Percentiles rank a stretch among this genome's conserved stretches.
Evolutionary conservation across 2,888 invertebrate species (phyloP).

Genomic region (Cataglyphis livida): DNA sequence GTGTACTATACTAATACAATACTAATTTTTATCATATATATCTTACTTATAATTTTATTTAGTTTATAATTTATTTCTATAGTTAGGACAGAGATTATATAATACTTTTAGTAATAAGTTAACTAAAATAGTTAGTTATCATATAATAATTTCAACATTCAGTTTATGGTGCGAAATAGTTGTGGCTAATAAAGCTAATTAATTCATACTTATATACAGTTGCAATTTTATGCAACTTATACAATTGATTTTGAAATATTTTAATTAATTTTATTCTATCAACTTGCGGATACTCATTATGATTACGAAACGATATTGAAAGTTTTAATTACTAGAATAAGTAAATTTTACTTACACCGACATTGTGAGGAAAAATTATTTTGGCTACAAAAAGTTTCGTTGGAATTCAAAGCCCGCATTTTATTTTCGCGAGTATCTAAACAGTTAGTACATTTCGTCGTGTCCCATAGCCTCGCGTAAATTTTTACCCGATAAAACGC

Average conservation of each 20-base stretch:
- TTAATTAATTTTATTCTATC: constrained; percentile 15
- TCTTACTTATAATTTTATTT: too few species aligned
- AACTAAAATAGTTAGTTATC: neutral
- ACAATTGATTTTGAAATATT: neutral
- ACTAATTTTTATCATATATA: too few species aligned
- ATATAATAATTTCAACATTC: neutral
- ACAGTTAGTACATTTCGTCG: neutral
- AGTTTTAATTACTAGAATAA: neutral
- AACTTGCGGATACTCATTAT: neutral
- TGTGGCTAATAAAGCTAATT: neutral
- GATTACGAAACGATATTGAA: neutral
- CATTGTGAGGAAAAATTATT: neutral
- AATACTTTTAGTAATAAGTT: neutral
- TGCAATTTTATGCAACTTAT: neutral
- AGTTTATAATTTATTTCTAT: neutral
- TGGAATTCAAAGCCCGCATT: neutral
- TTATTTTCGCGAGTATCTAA: neutral
- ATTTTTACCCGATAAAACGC: constrained; percentile 27
- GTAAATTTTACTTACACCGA: too few species aligned
- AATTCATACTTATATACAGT: neutral
- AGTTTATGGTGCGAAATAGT: neutral
- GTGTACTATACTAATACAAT: too few species aligned
- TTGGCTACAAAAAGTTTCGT: neutral
- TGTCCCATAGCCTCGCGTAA: neutral
- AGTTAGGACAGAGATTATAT: neutral